These are phyloP conservation scores for Peromyscus leucopus DNA, from an alignment of 2,113 vertebrate genomes.

Conservation along the genomic window DNA sequence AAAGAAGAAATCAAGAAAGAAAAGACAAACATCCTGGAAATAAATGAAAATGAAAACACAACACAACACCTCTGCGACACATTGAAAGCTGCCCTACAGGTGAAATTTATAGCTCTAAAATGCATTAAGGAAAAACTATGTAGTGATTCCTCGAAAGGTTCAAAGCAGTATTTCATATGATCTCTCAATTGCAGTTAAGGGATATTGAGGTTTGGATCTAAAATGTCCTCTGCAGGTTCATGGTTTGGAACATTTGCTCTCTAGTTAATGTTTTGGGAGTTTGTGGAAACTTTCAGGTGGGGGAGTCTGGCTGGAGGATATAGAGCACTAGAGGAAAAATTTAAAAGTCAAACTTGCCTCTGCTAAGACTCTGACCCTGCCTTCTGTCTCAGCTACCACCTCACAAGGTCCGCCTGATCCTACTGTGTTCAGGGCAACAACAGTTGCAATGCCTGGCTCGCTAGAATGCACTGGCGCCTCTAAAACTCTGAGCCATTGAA, in stretches of 20 bases:
- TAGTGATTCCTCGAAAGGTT: background rate
- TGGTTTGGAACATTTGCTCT: background rate
- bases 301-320: background rate
- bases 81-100: background rate
- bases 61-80: background rate
- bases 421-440: background rate
- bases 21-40: background rate
- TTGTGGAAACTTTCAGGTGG: background rate
- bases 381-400: background rate
- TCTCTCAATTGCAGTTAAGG: background rate
- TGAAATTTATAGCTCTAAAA: background rate
- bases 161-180: background rate
- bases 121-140: background rate
- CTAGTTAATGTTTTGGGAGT: background rate
- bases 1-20: background rate
- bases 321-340: too few species aligned
- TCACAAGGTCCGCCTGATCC: background rate
- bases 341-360: background rate
- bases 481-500: background rate
- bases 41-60: background rate
- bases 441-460: too few species aligned
- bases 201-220: background rate
- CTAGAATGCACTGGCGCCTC: accelerated
- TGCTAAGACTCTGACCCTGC: background rate
- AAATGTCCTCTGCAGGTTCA: background rate